Percentiles rank a stretch among this genome's conserved stretches.
These are phyloP conservation scores for Eristalis arbustorum DNA, from an alignment of 2,888 invertebrate species.

Conservation along the genomic window DNA sequence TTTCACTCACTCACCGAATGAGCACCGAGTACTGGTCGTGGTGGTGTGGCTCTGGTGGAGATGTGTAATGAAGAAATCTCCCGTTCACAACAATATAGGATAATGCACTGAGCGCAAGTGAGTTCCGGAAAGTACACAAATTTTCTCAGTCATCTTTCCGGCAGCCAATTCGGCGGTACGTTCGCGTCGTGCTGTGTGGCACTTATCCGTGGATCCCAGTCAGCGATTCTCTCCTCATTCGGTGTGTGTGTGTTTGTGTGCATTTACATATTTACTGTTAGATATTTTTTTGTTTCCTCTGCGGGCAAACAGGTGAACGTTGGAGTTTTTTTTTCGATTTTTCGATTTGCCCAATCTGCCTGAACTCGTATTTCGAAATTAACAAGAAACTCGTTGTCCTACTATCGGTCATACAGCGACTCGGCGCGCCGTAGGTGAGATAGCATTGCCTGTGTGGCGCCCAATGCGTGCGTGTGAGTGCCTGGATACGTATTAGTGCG, in stretches of 20 bases:
- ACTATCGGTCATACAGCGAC: not conserved
- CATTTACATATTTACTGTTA: not conserved
- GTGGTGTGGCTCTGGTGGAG: not conserved
- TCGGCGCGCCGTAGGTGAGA: too few species aligned
- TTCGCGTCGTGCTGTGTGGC: slow-evolving; percentile 35
- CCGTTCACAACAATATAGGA: slow-evolving; percentile 46
- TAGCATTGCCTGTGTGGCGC: too few species aligned
- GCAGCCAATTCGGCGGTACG: slow-evolving; percentile 64
- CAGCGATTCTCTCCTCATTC: slow-evolving; percentile 21
- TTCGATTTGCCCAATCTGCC: not conserved
- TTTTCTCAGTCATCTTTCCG: slow-evolving; percentile 66
- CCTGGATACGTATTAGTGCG: slow-evolving; percentile 7
- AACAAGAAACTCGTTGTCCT: slow-evolving; percentile 45
- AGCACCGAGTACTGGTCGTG: not conserved
- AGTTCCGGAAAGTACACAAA: slow-evolving; percentile 60
- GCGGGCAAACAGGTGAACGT: slow-evolving; percentile 36
- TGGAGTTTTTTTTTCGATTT: slow-evolving; percentile 29
- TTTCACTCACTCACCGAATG: slow-evolving; percentile 28
- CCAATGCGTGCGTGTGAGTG: not conserved
- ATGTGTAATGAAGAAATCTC: slow-evolving; percentile 32
- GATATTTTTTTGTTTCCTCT: not conserved
- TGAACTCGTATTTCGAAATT: slow-evolving; percentile 18
- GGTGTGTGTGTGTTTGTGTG: slow-evolving; percentile 33
- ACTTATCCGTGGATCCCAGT: slow-evolving; percentile 35
- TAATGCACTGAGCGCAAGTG: slow-evolving; percentile 67